Base-by-base conservation (phyloP, 2,888 invertebrate genomes). In the Cabera pusaria region DNA sequence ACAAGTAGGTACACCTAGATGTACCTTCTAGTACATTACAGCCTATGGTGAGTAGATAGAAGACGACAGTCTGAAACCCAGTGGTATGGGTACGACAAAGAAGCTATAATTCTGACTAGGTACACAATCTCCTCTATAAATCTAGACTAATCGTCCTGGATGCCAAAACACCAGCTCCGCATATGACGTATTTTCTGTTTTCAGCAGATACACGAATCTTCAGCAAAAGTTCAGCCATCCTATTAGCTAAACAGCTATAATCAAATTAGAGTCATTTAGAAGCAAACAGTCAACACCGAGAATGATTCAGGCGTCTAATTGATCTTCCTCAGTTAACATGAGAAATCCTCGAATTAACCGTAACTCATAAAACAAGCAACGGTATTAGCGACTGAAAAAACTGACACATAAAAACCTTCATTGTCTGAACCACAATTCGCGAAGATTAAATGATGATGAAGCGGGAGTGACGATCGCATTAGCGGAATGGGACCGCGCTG, bases 401-500 rank as follows among this genome's bases (percentile, higher is more conserved):
- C 20, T 29, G 28, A 40, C 23, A n/a, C 20, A 34, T 39, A 40
- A 42, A 42, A 6, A 14, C 14, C 10, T 9, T 21, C 26, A 34
- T 35, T 42, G 35, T 23, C n/a, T 9, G 14, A 31, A 7, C 12
- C 26, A 19, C 31, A 36, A 21, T 31, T 27, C 31, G 22, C 26
- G 26, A 16, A 39, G 21, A 32, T 36, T 31, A 42, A 41, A 42
- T 36, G 35, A 31, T 42, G 41, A 42, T 42, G 41, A n/a, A 22
- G 29, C 35, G 35, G 41, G 21, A 26, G 31, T 11, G 26, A 27
- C 12, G 22, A 26, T 22, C 22, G n/a, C 41, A 42, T 42, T 35
- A 42, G 41, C 31, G 31, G 16, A 42, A 42, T 36, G 35, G 35
- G 25, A 25, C 12, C 21, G 6, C 31, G 22, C 14, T 18, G 26